phyloP scores from a whole-genome alignment of 1,140 invertebrate species.

The Kradibia gibbosae region DNA sequence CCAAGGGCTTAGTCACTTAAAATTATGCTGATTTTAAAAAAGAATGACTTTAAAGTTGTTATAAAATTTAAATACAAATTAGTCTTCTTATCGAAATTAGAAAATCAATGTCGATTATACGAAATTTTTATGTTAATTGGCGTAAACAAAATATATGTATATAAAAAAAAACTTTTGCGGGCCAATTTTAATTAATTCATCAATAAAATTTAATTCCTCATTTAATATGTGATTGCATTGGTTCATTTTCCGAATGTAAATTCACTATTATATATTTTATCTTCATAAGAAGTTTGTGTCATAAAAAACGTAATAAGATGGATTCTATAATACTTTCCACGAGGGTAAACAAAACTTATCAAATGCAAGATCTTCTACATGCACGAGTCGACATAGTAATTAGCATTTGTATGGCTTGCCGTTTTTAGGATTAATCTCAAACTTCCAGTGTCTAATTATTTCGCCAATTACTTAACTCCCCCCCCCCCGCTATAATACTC shows the following conservation, averaged over 20 bases:
- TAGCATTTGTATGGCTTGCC: background rate
- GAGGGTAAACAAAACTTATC: background rate
- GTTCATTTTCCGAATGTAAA: background rate
- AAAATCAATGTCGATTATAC: no score
- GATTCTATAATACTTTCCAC: background rate
- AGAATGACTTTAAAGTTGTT: background rate
- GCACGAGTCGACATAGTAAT: background rate
- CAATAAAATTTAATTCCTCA: background rate
- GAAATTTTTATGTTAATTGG: no score
- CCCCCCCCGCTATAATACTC: background rate
- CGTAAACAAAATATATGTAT: no score
- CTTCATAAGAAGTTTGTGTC: no score
- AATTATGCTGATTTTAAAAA: no score
- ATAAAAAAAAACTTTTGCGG: no score
- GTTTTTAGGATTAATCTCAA: slow-evolving; percentile 41
- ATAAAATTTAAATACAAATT: background rate
- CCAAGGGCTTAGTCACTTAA: no score
- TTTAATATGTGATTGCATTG: background rate
- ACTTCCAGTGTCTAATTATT: slow-evolving; percentile 28
- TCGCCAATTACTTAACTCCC: slow-evolving; percentile 12
- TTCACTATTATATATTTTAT: no score
- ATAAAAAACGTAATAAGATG: background rate
- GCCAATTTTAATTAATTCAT: background rate
- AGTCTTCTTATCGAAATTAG: background rate
- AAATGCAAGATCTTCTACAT: background rate